Evolutionary conservation across 2,888 invertebrate genomes (phyloP).

Genomic region (Junonia oenone): DNA sequence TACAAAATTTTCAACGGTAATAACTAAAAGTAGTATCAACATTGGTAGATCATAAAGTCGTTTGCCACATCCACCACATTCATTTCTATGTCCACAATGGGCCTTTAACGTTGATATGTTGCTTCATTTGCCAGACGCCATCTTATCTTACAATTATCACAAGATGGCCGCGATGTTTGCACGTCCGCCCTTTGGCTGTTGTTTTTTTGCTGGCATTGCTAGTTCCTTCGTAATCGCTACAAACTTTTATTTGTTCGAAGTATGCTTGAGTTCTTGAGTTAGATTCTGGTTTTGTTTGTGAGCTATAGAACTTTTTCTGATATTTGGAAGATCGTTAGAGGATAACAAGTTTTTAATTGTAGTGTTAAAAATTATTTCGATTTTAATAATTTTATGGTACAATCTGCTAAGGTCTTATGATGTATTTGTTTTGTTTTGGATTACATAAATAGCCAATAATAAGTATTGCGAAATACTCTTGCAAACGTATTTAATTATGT

Average conservation of each 20-base stretch:
- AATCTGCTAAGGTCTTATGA: too few relatives aligned
- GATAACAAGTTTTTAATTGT: background rate
- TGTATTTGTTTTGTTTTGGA: too few relatives aligned
- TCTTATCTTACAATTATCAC: slow-evolving; percentile 24
- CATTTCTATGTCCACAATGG: slow-evolving; percentile 17
- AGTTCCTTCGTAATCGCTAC: slow-evolving; percentile 11
- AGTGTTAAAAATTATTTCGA: background rate
- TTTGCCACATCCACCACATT: background rate
- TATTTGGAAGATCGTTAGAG: background rate
- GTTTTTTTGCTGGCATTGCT: slow-evolving; percentile 9
- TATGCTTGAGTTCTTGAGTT: background rate
- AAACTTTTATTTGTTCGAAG: slow-evolving; percentile 15
- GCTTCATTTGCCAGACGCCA: slow-evolving; percentile 28
- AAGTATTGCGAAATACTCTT: too few relatives aligned
- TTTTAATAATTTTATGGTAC: too few relatives aligned
- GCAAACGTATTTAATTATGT: too few relatives aligned
- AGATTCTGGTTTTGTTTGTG: background rate
- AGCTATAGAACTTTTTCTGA: background rate
- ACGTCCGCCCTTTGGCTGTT: slow-evolving; percentile 16
- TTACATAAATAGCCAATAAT: too few relatives aligned
- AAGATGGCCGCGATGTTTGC: slow-evolving; percentile 19
- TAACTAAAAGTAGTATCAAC: background rate
- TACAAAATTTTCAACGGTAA: too few relatives aligned
- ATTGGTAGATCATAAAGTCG: background rate
- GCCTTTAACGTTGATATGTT: slow-evolving; percentile 28